phyloP scores from a whole-genome alignment of 2,888 invertebrate species.

The Nowickia ferox region DNA sequence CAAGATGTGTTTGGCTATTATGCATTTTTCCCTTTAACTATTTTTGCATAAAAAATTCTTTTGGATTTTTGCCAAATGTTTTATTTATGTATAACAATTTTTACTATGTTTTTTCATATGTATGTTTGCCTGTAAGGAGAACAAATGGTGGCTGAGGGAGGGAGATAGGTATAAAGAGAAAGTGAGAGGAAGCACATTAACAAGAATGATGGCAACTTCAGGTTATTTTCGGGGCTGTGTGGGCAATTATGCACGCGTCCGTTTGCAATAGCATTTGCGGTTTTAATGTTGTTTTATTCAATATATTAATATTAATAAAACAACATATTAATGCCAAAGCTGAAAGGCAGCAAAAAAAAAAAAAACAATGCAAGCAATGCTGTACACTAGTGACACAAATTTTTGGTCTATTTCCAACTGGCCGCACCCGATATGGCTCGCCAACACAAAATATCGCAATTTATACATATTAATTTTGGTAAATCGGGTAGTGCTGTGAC shows the following conservation, averaged over 20 bases:
- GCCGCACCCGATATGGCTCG: too few relatives aligned
- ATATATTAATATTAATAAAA: too few relatives aligned
- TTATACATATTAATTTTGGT: too few relatives aligned
- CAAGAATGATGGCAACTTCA: background rate
- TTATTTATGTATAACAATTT: slow-evolving; percentile 39
- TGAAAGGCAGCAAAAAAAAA: background rate
- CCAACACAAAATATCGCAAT: too few relatives aligned
- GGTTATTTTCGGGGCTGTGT: slow-evolving; percentile 31
- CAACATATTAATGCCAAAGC: background rate
- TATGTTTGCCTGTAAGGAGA: background rate
- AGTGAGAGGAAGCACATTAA: background rate
- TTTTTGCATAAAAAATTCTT: slow-evolving; percentile 45
- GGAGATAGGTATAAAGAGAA: background rate
- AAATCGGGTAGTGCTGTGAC: too few relatives aligned
- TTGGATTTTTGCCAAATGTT: slow-evolving; percentile 52
- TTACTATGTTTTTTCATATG: slow-evolving; percentile 6
- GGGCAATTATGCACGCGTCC: slow-evolving; percentile 42
- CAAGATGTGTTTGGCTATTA: slow-evolving; percentile 24
- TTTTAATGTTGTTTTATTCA: slow-evolving; percentile 22
- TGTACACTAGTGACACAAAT: too few relatives aligned
- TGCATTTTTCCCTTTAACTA: slow-evolving; percentile 13
- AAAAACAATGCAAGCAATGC: background rate
- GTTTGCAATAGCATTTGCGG: slow-evolving; percentile 11
- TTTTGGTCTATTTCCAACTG: too few relatives aligned
- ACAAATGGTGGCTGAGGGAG: background rate